phyloP scores from a whole-genome alignment of 2,113 vertebrate genomes.

The Coregonus clupeaformis region DNA sequence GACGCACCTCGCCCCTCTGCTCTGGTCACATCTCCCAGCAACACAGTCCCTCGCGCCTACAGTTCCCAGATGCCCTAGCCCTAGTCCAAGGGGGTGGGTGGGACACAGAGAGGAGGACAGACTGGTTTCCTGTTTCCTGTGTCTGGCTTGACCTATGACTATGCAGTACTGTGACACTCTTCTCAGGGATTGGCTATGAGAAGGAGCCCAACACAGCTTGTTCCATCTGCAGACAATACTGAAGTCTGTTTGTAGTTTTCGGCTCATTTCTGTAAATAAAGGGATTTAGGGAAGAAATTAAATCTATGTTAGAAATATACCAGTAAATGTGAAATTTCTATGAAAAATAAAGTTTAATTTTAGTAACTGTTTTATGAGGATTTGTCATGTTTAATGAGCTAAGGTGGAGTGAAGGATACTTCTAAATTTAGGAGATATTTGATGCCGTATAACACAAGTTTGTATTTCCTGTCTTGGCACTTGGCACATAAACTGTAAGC shows the following conservation, averaged over 20 bases:
- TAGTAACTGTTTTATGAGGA: background rate
- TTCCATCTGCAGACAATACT: background rate
- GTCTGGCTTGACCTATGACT: constrained; percentile 17
- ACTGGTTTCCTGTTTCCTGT: constrained; percentile 42
- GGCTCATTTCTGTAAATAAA: background rate
- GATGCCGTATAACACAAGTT: background rate
- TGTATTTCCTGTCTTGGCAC: background rate
- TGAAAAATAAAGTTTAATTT: background rate
- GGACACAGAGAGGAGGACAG: constrained; percentile 50
- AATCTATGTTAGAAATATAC: background rate
- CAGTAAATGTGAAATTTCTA: background rate
- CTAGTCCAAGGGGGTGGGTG: constrained; percentile 18
- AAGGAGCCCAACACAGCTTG: constrained; percentile 11
- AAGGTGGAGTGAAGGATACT: background rate
- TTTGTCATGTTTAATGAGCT: background rate
- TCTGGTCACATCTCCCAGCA: background rate
- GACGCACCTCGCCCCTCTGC: background rate
- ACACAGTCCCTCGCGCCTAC: background rate
- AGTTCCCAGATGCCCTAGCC: constrained; percentile 25
- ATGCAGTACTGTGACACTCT: constrained; percentile 15
- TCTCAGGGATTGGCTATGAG: constrained; percentile 35
- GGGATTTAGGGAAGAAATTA: background rate
- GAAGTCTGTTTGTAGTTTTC: background rate
- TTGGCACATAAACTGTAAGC: background rate
- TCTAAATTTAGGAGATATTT: background rate